Base-by-base conservation (phyloP, 2,888 invertebrate genomes). In the Volucella inanis region DNA sequence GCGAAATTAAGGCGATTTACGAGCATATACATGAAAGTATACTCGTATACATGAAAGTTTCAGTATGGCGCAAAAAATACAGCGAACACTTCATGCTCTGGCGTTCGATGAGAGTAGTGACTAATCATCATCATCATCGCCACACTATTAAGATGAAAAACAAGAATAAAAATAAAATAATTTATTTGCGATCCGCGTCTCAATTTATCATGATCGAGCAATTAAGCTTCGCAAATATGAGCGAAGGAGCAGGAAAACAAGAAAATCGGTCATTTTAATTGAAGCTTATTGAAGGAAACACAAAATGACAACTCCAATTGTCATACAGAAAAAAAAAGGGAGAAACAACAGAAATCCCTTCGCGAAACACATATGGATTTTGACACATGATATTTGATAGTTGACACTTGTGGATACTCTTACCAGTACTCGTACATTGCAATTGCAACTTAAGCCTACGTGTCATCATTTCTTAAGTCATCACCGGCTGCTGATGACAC, bases 191-290 rank as follows among this genome's bases (percentile, higher is more conserved):
- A 80, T 84, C 84, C 84, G 80, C 84, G 80, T 84, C 84, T 84
- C 84, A 84, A 84, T 84, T 84, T 80, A 84, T 84, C 84, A 84
- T 84, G 84, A 80, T 76, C 80, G 84, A 84, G 84, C 84, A 84
- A 84, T 80, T 80, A 84, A 84, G 84, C 22, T 22, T 22, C 75
- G 59, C 74, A 84, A 70, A 80, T 3, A 3, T 22, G 22, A 22
- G 65, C 75, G 61, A 70, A 1, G 57, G 65, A 65, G 55, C 22
- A 68, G 61, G 65, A 64, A 75, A 64, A 49, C 50, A 50, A 14
- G 50, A 41, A 84, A 84, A 84, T 76, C 84, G 84, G 80, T 84
- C 84, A 84, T 71, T 71, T 84, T 80, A 84, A 84, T 84, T 80
- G 80, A 84, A 75, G 59, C 70, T 75, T 75, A 84, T 84, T 84